Evolutionary conservation across 1,140 invertebrate genomes (phyloP), one percentile per base, ranked within the genome.

Genomic region (Pogonomyrmex barbatus): DNA sequence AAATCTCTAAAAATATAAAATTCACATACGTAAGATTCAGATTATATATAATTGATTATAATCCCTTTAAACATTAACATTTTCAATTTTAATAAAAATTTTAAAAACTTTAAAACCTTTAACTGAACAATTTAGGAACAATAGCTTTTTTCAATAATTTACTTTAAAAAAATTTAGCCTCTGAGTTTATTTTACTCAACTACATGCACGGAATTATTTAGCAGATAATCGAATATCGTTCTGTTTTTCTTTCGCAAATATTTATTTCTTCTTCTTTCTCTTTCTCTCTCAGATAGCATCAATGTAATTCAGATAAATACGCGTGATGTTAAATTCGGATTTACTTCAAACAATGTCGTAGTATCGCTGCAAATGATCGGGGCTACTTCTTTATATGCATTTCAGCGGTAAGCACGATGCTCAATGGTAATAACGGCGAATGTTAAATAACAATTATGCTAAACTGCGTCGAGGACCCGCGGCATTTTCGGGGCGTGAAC

Each of bases 371-470:
- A 60, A 73, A 73, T 70, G 42, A 83, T 83, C 79, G 68, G 12
- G 56, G 79, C 39, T 75, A 83, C 54, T 75, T 83, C 68, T 83
- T 83, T 50, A 45, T 83, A 9, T 71, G 39, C 54, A 47, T 73
- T 60, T 73, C 39, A 36, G 10, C n/a, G 12, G 39, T 47, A 8
- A 71, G 54, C 67, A 54, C 42, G 52, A 58, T 24, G n/a, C 36
- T 81, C 42, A 47, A 68, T 17, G 50, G 36, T 24, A 79, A 47
- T 10, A 56, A 36, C 6, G 54, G 58, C 63, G 50, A 83, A 67
- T 87, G 89, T 87, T 89, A 90, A 90, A 89, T 87, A 85, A 77
- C 89, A 90, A 90, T 89, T 89, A 90, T 90, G 85, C 88, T 89
- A 87, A 89, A 90, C 86, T 75, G 85, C 68, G 56, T 9, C 36